A percentile compares a stretch with the other conserved stretches of the same genome.
These are phyloP conservation scores for Amaurobius ferox DNA, from an alignment of 2,888 invertebrate species.

Conservation along the genomic window DNA sequence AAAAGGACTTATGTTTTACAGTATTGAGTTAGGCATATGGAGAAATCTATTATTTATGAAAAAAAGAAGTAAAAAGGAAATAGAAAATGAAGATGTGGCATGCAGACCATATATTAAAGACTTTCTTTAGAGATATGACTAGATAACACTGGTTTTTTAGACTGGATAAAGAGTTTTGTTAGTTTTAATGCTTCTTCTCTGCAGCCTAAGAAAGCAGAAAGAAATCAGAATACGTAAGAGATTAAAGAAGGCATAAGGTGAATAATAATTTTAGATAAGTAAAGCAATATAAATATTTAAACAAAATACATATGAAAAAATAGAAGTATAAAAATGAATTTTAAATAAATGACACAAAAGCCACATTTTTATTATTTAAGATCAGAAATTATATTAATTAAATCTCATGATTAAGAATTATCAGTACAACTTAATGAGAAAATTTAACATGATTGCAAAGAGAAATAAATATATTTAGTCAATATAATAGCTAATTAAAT, in stretches of 20 bases:
- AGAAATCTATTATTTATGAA: slow-evolving; percentile 8
- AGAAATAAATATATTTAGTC: too few relatives aligned
- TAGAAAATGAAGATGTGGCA: slow-evolving; percentile 19
- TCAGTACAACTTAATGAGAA: too few relatives aligned
- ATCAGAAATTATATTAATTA: not conserved
- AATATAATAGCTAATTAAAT: too few relatives aligned
- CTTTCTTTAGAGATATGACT: slow-evolving; percentile 33
- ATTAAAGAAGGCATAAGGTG: not conserved
- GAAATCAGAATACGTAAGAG: slow-evolving; percentile 48
- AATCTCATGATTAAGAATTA: not conserved
- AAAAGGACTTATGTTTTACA: not conserved
- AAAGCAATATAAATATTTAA: not conserved
- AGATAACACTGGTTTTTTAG: slow-evolving; percentile 44
- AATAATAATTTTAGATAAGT: not conserved
- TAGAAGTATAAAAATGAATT: not conserved
- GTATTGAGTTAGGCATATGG: slow-evolving; percentile 19
- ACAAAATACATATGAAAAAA: not conserved
- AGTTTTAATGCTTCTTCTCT: slow-evolving; percentile 74
- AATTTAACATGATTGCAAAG: too few relatives aligned
- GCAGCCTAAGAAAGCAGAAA: slow-evolving; percentile 73
- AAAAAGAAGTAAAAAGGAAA: slow-evolving; percentile 8
- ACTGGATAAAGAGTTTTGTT: slow-evolving; percentile 73
- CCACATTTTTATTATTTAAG: too few relatives aligned
- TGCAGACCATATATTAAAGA: slow-evolving; percentile 7
- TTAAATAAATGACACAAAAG: too few relatives aligned